Conservation (phyloP, 2,888 invertebrate genomes). For the Cephus spinipes region DNA sequence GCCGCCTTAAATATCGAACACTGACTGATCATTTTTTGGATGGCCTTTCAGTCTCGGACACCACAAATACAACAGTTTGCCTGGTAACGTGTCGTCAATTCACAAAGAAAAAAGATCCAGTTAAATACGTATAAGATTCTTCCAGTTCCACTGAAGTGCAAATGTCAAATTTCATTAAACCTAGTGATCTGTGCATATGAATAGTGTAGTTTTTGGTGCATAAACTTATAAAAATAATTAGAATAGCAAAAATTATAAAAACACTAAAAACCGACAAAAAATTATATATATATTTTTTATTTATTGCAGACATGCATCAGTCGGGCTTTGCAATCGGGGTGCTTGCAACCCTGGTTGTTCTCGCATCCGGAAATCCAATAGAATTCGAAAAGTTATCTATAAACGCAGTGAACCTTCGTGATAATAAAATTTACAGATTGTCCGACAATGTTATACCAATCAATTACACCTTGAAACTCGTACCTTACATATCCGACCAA, state of each 20-base stretch:
- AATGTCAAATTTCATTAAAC: neutral
- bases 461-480: neutral
- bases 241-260: neutral
- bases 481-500: neutral
- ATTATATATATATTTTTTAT: neutral
- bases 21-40: neutral
- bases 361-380: neutral
- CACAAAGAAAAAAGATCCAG: neutral
- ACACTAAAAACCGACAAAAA: neutral
- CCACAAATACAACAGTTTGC: neutral
- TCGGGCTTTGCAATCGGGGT: neutral
- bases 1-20: neutral
- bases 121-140: neutral
- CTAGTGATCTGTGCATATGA: neutral
- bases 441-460: conserved; percentile 3
- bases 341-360: neutral
- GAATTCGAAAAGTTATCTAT: neutral
- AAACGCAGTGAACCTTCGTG: neutral
- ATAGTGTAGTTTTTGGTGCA: neutral
- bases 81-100: neutral
- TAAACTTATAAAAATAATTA: neutral
- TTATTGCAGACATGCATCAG: neutral
- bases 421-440: conserved; percentile 1
- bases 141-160: neutral
- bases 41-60: neutral